A percentile compares a stretch with the other conserved stretches of the same genome.
phyloP scores from a whole-genome alignment of 2,888 invertebrate species.

The Diarsia brunnea region DNA sequence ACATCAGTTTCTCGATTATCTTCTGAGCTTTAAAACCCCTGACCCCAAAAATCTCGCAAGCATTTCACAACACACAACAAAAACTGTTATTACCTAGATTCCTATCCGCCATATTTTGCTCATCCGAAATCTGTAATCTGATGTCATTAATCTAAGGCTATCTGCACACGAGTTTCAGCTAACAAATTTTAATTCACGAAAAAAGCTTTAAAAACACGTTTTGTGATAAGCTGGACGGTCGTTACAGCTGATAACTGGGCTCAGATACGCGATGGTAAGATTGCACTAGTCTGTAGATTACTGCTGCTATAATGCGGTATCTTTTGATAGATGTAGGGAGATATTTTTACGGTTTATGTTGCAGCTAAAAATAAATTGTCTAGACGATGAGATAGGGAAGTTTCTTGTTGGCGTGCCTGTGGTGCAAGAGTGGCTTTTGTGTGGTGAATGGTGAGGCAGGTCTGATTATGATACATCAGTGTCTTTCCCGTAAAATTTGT shows the following conservation, averaged over 20 bases:
- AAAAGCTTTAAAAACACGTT: constrained; percentile 68
- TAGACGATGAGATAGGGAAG: constrained; percentile 44
- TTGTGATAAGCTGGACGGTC: constrained; percentile 69
- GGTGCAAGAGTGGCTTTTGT: neutral
- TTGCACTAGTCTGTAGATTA: constrained; percentile 64
- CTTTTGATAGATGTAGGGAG: constrained; percentile 44
- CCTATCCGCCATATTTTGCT: constrained; percentile 53
- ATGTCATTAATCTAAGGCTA: constrained; percentile 67
- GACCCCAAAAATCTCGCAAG: constrained; percentile 32
- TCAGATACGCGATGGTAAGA: constrained; percentile 67
- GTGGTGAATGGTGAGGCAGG: neutral
- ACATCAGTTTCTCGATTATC: constrained; percentile 3
- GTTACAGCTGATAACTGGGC: constrained; percentile 67
- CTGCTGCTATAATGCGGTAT: constrained; percentile 49
- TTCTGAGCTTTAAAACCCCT: constrained; percentile 4
- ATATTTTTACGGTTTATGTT: constrained; percentile 54
- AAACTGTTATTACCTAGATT: constrained; percentile 55
- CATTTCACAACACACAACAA: constrained; percentile 28
- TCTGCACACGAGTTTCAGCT: constrained; percentile 61
- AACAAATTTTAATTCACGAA: constrained; percentile 66
- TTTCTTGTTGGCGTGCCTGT: constrained; percentile 31
- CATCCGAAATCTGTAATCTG: constrained; percentile 64
- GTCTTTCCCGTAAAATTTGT: neutral
- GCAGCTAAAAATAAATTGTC: constrained; percentile 52
- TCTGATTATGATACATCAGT: neutral